phyloP scores from a whole-genome alignment of 2,113 vertebrate species.

The Macrotis lagotis region DNA sequence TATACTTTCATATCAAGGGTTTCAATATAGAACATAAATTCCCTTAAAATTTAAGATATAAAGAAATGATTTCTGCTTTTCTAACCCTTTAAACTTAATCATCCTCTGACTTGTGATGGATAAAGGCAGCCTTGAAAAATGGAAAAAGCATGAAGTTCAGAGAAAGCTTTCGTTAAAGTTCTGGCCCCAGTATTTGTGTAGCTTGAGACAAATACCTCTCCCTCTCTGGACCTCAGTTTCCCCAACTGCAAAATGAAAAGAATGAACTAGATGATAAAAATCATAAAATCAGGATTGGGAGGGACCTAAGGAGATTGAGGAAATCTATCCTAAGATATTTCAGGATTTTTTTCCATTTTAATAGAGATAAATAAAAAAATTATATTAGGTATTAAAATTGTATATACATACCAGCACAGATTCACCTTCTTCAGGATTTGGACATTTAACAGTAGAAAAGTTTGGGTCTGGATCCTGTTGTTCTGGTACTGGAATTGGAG shows the following conservation, averaged over 20 bases:
- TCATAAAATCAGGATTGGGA: not conserved
- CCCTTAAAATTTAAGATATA: constrained; percentile 26
- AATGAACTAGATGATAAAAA: not conserved
- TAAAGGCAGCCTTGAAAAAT: not conserved
- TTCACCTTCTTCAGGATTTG: constrained; percentile 97
- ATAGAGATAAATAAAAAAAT: constrained; percentile 37
- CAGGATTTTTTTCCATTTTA: not conserved
- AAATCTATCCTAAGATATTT: not conserved
- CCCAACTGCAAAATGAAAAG: not conserved
- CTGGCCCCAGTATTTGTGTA: not conserved
- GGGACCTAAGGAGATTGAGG: not conserved
- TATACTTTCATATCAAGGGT: not conserved
- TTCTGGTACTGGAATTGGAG: constrained; percentile 94
- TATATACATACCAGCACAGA: constrained; percentile 89
- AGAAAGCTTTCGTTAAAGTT: not conserved
- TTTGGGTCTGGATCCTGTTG: constrained; percentile 95
- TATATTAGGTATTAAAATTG: constrained; percentile 28
- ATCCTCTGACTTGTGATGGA: constrained; percentile 18
- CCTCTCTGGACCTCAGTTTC: not conserved
- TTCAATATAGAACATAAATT: constrained; percentile 22
- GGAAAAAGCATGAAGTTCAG: not conserved
- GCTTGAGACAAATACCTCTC: not conserved
- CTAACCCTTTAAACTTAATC: not conserved
- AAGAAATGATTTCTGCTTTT: constrained; percentile 34
- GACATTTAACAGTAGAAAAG: constrained; percentile 93